phyloP scores from a whole-genome alignment of 2,888 invertebrate species.

The Xestia sexstrigata region DNA sequence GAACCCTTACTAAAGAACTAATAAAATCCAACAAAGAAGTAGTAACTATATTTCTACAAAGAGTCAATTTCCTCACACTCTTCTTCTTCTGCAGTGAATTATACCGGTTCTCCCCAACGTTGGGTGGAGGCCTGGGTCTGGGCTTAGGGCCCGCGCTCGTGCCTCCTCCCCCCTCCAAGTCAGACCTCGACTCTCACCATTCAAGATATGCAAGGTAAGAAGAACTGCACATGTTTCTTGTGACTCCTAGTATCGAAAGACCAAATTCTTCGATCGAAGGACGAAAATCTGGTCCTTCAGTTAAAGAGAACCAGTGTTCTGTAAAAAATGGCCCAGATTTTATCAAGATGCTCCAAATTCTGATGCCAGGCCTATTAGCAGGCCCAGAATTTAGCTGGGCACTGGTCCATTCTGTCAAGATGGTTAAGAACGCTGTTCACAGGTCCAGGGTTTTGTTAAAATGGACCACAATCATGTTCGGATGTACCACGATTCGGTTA shows the following conservation, averaged over 20 bases:
- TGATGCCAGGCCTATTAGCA: no score
- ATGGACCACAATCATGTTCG: background rate
- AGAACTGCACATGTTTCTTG: accelerated
- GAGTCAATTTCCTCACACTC: slow-evolving; percentile 27
- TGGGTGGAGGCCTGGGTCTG: slow-evolving; percentile 94
- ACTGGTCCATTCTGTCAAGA: no score
- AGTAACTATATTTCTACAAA: slow-evolving; percentile 47
- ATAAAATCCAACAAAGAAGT: slow-evolving; percentile 34
- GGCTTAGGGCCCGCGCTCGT: slow-evolving; percentile 93
- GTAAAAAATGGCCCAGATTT: background rate
- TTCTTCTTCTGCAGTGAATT: slow-evolving; percentile 91
- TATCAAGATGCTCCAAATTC: no score
- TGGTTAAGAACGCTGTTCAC: background rate
- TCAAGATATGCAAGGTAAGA: slow-evolving; percentile 91
- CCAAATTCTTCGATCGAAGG: no score
- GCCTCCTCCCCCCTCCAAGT: slow-evolving; percentile 94
- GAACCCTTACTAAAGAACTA: background rate
- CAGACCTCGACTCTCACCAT: slow-evolving; percentile 87
- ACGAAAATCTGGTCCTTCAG: no score
- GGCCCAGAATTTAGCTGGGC: no score
- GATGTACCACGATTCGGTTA: background rate
- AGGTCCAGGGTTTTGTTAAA: background rate
- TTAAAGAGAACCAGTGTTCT: no score
- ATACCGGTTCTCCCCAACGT: slow-evolving; percentile 97
- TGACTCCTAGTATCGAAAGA: no score